A percentile compares a stretch with the other conserved stretches of the same genome.
Evolutionary conservation across 2,888 invertebrate genomes (phyloP).

Genomic region (Aricia artaxerxes): DNA sequence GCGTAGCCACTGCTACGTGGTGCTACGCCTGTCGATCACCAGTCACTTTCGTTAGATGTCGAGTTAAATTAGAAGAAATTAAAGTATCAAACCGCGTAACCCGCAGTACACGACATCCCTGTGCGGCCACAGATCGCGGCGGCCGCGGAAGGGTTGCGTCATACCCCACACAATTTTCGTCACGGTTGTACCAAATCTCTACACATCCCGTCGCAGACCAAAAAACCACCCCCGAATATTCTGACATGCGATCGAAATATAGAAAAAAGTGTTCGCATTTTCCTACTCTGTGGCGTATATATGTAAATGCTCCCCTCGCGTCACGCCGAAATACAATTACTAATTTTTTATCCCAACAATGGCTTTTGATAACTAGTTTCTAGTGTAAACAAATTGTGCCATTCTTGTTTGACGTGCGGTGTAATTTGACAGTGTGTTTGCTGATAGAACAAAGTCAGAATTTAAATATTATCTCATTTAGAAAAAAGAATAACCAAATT

Average conservation of each 20-base stretch:
- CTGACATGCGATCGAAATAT: conserved; percentile 38
- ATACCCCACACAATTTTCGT: conserved; percentile 64
- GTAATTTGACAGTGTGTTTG: conserved; percentile 25
- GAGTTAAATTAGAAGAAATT: not conserved
- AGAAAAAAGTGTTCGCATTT: not conserved
- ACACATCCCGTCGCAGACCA: conserved; percentile 42
- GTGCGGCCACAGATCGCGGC: conserved; percentile 63
- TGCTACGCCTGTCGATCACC: not conserved
- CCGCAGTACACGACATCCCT: conserved; percentile 52
- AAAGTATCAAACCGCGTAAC: conserved; percentile 49
- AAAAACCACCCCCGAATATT: conserved; percentile 33
- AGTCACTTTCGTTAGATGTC: not conserved
- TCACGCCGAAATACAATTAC: conserved; percentile 58
- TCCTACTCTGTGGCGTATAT: conserved; percentile 47
- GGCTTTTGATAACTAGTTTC: conserved; percentile 68
- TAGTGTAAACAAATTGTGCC: conserved; percentile 75
- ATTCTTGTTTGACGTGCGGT: conserved; percentile 49
- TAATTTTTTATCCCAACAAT: conserved; percentile 70
- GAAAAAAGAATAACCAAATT: not conserved
- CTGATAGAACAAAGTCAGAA: conserved; percentile 9
- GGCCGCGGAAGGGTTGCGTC: conserved; percentile 72
- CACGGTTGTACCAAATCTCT: conserved; percentile 62
- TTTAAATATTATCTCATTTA: not conserved
- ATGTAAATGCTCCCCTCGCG: conserved; percentile 50
- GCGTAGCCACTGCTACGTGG: not conserved